Evolutionary conservation across 2,888 invertebrate species (phyloP).

Genomic region (Chloromyia formosa): DNA sequence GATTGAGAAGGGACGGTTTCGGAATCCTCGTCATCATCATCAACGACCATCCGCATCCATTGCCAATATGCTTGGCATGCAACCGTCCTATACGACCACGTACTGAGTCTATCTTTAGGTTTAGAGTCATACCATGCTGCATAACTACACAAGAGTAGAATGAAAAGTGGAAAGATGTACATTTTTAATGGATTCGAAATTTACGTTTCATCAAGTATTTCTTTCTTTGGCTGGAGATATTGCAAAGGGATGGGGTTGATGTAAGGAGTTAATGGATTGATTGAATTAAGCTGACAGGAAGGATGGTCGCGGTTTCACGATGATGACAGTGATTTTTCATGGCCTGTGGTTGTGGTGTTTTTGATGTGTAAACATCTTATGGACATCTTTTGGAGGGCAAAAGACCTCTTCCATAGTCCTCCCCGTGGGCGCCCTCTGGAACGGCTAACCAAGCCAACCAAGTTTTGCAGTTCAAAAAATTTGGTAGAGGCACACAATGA

Average conservation of each 20-base stretch:
- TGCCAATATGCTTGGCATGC: neutral
- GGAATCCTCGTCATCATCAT: neutral
- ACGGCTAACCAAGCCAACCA: no score
- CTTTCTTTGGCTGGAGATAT: neutral
- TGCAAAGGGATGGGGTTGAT: neutral
- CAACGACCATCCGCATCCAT: no score
- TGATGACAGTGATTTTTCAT: no score
- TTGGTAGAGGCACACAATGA: no score
- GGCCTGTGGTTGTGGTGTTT: no score
- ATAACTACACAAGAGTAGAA: neutral
- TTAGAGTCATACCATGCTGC: no score
- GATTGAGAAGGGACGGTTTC: neutral
- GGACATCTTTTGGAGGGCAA: no score
- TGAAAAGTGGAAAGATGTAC: conserved; percentile 1
- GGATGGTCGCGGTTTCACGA: no score
- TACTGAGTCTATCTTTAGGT: neutral
- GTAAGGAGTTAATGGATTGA: neutral
- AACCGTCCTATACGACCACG: neutral
- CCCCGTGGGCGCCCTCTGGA: no score
- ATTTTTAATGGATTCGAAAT: conserved; percentile 16
- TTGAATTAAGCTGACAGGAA: neutral
- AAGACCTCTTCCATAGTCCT: no score
- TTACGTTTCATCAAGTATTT: conserved; percentile 1
- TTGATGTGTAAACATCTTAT: no score
- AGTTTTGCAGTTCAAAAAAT: no score